Evolutionary conservation across 2,113 vertebrate genomes (phyloP), one percentile per base, ranked within the genome.

Genomic region (Heterocephalus glaber): DNA sequence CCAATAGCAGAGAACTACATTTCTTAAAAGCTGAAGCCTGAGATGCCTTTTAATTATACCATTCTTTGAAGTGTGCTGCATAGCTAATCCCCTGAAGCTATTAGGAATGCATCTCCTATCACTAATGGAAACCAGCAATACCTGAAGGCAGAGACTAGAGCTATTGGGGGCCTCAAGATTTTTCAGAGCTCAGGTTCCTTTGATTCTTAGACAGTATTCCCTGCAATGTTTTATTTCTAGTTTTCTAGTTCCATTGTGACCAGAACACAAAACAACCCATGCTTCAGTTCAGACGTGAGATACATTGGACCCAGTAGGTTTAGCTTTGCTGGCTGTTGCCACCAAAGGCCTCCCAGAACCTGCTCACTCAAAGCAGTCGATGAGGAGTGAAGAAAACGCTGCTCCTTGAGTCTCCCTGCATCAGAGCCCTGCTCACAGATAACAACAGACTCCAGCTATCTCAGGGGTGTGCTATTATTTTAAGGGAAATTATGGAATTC

Each of bases 11-110:
- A 87, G n/a, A 91, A 95, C 33, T 68, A 33, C 35, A 92, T 83
- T 92, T 92, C 93, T 96, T 68, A 79, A 89, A 96, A 96, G 16
- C 63, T 56, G n/a, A 89, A 61, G 63, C 30, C 30, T 22, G 68
- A 41, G 28, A 80, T 68, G 90, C 13, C 35, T 94, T 90, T 91
- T 76, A 95, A 97, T 94, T 85, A 87, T 30, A n/a, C 7, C 77
- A 11, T 89, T 85, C 52, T 85, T 88, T 90, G 60, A 93, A 41
- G 12, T 76, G 54, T 28, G 63, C 16, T 44, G 20, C 61, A 58
- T 44, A 61, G 52, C 35, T 60, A 77, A 92, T 82, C 1, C 54
- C 60, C 28, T 80, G 5, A 66, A 61, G 26, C 41, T 19, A 93
- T 92, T 88, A 74, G 66, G 1, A 88, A 49, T 28, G 19, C 19